Percentiles rank a stretch among this genome's conserved stretches.
These are phyloP conservation scores for Yponomeuta malinellus DNA, from an alignment of 2,888 invertebrate species.

Conservation along the genomic window DNA sequence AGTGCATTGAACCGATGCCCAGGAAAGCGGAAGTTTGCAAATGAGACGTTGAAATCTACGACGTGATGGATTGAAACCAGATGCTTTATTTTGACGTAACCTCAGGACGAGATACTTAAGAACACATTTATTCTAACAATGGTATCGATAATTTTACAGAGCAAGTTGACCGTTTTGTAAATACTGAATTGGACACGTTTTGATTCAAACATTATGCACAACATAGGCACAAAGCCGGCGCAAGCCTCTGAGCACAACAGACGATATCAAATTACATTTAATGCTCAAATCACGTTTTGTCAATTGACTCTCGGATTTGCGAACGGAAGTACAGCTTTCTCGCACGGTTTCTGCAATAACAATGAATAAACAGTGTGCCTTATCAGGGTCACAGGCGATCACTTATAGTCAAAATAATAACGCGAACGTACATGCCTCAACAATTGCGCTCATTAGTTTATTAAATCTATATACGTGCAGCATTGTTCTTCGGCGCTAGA, in stretches of 20 bases:
- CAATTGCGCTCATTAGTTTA: constrained; percentile 50
- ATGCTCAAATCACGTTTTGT: constrained; percentile 21
- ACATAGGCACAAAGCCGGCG: background rate
- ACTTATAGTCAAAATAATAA: constrained; percentile 69
- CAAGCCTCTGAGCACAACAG: background rate
- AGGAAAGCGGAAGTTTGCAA: background rate
- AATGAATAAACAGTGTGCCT: constrained; percentile 46
- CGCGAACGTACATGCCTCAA: constrained; percentile 28
- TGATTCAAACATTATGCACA: background rate
- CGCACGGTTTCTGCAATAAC: constrained; percentile 53
- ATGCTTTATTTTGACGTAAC: too few species aligned
- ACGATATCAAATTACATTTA: constrained; percentile 1
- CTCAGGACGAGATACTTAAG: too few species aligned
- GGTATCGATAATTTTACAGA: background rate
- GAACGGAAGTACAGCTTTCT: constrained; percentile 49
- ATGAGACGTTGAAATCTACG: background rate
- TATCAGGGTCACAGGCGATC: constrained; percentile 61
- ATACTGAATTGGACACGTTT: background rate
- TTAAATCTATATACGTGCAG: constrained; percentile 52
- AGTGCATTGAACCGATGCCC: background rate
- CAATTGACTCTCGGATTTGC: constrained; percentile 33
- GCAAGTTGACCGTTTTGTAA: background rate
- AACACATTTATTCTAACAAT: too few species aligned
- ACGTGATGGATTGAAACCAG: too few species aligned
- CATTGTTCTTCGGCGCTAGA: constrained; percentile 72